Evolutionary conservation across 2,888 invertebrate species (phyloP).

Genomic region (Caenorhabditis sp.): DNA sequence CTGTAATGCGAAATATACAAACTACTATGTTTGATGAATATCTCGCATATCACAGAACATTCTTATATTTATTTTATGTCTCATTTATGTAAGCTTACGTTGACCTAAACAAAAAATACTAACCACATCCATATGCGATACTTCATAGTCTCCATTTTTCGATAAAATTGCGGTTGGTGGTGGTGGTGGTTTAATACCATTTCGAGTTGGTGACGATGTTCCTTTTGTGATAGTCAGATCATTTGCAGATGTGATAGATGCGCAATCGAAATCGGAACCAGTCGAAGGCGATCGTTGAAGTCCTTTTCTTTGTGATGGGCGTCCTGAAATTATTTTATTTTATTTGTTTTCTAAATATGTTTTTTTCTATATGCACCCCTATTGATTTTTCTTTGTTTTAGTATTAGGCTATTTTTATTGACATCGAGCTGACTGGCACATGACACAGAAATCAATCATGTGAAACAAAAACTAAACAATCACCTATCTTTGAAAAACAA

Average conservation of each 20-base stretch:
- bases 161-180: slow-evolving; percentile 40
- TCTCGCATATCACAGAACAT: too few relatives aligned
- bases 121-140: slow-evolving; percentile 58
- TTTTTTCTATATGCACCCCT: too few relatives aligned
- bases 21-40: too few relatives aligned
- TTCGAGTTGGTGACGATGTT: not conserved
- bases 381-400: too few relatives aligned
- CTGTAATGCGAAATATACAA: too few relatives aligned
- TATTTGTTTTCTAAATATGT: too few relatives aligned
- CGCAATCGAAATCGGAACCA: not conserved
- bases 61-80: too few relatives aligned
- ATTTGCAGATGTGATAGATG: not conserved
- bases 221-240: not conserved
- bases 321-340: not conserved
- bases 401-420: too few relatives aligned
- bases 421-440: too few relatives aligned
- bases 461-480: too few relatives aligned
- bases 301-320: not conserved
- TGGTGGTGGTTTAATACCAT: slow-evolving; percentile 18
- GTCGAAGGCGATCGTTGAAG: not conserved
- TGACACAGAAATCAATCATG: too few relatives aligned
- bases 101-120: slow-evolving; percentile 6
- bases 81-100: not conserved
- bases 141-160: slow-evolving; percentile 32
- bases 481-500: too few relatives aligned